Base-by-base conservation (phyloP, 2,113 vertebrate species). In the Ploceus nigricollis region DNA sequence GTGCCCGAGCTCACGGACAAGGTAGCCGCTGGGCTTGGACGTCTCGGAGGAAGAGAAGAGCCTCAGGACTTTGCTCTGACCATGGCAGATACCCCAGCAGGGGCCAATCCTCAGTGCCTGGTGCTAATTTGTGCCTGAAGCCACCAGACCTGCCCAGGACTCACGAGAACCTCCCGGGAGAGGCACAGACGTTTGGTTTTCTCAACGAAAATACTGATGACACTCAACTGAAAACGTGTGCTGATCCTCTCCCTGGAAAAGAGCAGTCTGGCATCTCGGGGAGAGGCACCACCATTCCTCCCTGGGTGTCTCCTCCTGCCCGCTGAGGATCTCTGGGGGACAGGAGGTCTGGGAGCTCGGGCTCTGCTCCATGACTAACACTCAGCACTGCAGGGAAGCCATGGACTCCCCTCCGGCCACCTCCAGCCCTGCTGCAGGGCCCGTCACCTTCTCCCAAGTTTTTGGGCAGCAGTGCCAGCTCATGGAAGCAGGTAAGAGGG, bases 391-490 rank as follows among this genome's bases (percentile, higher is more conserved):
- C 25, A 27, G 15, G 45, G 73, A n/a, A 90, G 76, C 89, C 31
- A 98, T 98, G 98, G 98, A 98, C 10, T 79, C 97, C 5, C 22
- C 92, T 5, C 65, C 95, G 3, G 77, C 82, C 6, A 31, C 94
- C 25, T 40, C 98, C 65, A 13, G 90, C 35, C 48, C 97, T 2
- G 72, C 96, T 0, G 11, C 96, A 2, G 94, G 94, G n/a, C 95
- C 96, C 0, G 97, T 98, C 13, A 98, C 98, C 95, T 98, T 98
- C 97, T 98, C 98, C 0, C 97, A 98, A 5, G 98, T 98, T 22
- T 98, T 98, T 0, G 98, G 98, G 8, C 98, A 98, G 94, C 98
- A 98, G 87, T 98, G 98, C 72, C 98, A 98, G 85, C 97, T 98
- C 5, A 98, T 98, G 98, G 98, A 98, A 85, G 98, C 98, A 98